Evolutionary conservation across 2,888 invertebrate species (phyloP).

Genomic region (Phengaris arion): DNA sequence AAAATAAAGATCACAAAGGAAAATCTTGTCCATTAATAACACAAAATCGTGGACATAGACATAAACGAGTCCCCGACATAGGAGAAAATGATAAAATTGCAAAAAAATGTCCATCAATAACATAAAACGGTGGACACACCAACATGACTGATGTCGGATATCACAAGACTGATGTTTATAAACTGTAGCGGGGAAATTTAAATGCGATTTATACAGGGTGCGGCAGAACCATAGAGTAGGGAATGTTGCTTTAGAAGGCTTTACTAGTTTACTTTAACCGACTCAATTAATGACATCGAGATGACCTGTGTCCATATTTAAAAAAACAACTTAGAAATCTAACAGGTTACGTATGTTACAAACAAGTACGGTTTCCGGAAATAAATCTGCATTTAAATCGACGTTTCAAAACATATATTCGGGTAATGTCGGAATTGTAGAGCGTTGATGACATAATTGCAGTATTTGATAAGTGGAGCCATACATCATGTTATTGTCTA

Average conservation of each 20-base stretch:
- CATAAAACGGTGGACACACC: neutral
- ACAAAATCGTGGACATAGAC: constrained; percentile 8
- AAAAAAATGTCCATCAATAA: constrained; percentile 22
- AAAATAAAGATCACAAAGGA: constrained; percentile 8
- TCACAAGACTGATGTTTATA: constrained; percentile 33
- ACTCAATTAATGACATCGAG: no score
- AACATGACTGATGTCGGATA: constrained; percentile 25
- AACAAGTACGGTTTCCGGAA: no score
- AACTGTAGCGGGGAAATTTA: constrained; percentile 45
- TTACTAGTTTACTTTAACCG: no score
- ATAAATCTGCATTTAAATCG: no score
- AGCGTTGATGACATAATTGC: no score
- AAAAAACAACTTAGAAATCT: no score
- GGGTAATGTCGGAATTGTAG: no score
- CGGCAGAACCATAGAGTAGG: constrained; percentile 36
- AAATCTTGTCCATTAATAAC: neutral
- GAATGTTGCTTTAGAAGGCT: constrained; percentile 2
- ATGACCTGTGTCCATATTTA: no score
- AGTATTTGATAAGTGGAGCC: no score
- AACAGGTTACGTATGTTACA: no score
- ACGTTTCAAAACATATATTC: no score
- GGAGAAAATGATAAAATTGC: neutral
- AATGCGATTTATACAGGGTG: constrained; percentile 52
- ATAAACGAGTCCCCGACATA: constrained; percentile 8
- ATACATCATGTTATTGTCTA: no score